phyloP scores from a whole-genome alignment of 2,888 invertebrate genomes.

The Chorisops tibialis region DNA sequence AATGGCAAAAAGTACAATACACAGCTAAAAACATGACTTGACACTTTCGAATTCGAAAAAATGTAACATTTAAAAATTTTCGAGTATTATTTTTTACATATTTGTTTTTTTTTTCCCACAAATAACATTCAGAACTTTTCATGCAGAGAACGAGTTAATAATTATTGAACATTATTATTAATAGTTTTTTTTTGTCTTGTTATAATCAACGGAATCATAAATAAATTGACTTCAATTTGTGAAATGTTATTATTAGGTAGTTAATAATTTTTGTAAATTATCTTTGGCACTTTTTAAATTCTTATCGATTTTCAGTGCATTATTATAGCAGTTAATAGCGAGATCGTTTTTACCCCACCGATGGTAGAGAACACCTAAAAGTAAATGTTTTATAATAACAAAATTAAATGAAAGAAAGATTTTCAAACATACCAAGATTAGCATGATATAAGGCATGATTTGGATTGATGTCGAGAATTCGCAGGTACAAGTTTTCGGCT shows the following conservation, averaged over 20 bases:
- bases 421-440: conserved; percentile 78
- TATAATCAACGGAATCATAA: not conserved
- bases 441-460: conserved; percentile 78
- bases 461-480: conserved; percentile 67
- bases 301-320: conserved; percentile 72
- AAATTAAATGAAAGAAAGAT: not conserved
- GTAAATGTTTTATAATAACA: conserved; percentile 8
- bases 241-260: too few relatives aligned
- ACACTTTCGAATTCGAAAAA: conserved; percentile 6
- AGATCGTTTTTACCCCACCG: conserved; percentile 76
- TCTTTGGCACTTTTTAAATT: conserved; percentile 64
- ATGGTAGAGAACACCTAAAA: conserved; percentile 83
- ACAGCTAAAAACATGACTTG: too few relatives aligned
- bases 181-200: not conserved
- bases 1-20: not conserved
- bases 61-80: conserved; percentile 1
- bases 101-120: not conserved
- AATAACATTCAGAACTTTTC: not conserved
- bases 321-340: conserved; percentile 72
- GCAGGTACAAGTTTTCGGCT: conserved; percentile 77
- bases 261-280: conserved; percentile 61
- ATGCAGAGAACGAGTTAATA: conserved; percentile 10
- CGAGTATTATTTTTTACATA: not conserved
- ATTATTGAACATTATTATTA: not conserved
- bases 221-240: too few relatives aligned